Percentiles rank a stretch among this genome's conserved stretches.
Conservation (phyloP, 2,113 vertebrate genomes). For the Lasiurus cinereus region DNA sequence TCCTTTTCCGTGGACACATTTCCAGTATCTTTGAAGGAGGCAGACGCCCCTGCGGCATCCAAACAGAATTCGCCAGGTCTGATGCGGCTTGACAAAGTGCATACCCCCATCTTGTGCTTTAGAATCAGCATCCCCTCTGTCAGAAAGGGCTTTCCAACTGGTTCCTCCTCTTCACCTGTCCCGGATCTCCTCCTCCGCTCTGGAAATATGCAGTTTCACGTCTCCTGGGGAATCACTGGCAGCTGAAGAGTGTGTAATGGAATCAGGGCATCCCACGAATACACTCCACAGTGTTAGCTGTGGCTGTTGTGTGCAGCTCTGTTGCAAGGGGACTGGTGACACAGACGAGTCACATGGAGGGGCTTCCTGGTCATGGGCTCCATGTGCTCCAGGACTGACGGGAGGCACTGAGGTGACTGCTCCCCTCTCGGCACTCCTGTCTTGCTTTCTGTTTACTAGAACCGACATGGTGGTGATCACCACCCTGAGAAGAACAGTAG, state of each 20-base stretch:
- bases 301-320: constrained; percentile 80
- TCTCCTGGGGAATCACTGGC: constrained; percentile 85
- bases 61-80: constrained; percentile 64
- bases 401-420: constrained; percentile 57
- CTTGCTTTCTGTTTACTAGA: constrained; percentile 44
- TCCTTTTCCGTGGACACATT: constrained; percentile 80
- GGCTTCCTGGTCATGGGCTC: constrained; percentile 79
- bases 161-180: constrained; percentile 84
- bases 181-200: constrained; percentile 82
- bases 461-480: neutral
- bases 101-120: constrained; percentile 69
- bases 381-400: constrained; percentile 80
- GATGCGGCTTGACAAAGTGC: constrained; percentile 80
- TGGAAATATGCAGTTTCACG: constrained; percentile 84
- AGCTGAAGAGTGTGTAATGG: constrained; percentile 83
- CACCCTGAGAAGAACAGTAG: neutral
- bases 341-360: constrained; percentile 78
- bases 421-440: constrained; percentile 47
- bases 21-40: constrained; percentile 79
- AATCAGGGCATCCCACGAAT: constrained; percentile 84
- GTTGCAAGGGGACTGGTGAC: constrained; percentile 73
- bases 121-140: constrained; percentile 81
- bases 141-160: constrained; percentile 82
- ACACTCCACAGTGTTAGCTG: constrained; percentile 75
- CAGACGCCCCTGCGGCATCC: constrained; percentile 58